These are phyloP conservation scores for Halichoerus grypus DNA, from an alignment of 2,113 vertebrate species.

Conservation along the genomic window DNA sequence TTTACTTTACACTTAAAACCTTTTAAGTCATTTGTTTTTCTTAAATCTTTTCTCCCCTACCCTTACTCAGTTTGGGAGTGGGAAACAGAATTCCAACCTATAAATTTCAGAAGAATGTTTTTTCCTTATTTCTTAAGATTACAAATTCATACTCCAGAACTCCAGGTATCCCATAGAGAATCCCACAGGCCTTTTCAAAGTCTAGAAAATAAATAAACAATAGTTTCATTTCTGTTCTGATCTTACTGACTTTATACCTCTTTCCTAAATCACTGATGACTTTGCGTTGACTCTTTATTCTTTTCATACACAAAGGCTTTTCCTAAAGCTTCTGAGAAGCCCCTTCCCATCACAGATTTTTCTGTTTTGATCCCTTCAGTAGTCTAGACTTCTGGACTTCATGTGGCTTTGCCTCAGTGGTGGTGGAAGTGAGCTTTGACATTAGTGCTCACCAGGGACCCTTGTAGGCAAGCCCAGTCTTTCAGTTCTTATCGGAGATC, in stretches of 20 bases:
- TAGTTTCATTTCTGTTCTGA: neutral
- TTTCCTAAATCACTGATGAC: neutral
- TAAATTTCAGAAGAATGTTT: neutral
- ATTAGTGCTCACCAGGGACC: neutral
- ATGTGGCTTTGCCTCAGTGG: neutral
- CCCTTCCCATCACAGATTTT: neutral
- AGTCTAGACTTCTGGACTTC: neutral
- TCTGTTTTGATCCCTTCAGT: neutral
- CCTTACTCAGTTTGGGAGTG: neutral
- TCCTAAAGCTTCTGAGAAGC: neutral
- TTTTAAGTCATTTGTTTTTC: slow-evolving; percentile 16
- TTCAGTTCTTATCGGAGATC: neutral
- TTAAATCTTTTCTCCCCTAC: neutral
- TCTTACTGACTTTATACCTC: neutral
- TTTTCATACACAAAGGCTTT: neutral
- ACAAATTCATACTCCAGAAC: neutral
- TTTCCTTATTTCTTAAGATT: neutral
- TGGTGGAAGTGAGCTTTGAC: neutral
- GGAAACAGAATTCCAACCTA: neutral
- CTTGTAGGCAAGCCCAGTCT: neutral
- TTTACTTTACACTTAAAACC: neutral
- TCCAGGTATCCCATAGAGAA: neutral
- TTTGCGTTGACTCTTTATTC: neutral
- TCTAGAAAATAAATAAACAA: neutral
- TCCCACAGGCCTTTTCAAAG: neutral